Evolutionary conservation across 1,140 invertebrate species (phyloP).

Genomic region (Sarcophaga bullata): DNA sequence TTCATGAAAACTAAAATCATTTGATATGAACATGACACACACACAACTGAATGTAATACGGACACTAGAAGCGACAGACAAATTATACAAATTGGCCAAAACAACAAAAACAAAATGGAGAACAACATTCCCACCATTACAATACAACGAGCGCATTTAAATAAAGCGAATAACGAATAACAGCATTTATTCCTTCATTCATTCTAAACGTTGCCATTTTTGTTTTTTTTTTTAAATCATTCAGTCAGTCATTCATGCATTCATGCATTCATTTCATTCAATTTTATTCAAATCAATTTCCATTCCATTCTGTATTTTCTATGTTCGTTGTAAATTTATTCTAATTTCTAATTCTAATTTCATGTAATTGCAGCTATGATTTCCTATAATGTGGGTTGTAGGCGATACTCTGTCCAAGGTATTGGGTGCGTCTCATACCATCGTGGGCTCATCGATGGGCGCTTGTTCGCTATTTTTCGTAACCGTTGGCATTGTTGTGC

Average conservation of each 20-base stretch:
- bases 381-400: slow-evolving; percentile 88
- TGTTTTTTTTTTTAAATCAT: too few relatives aligned
- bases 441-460: slow-evolving; percentile 68
- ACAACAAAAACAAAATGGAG: background rate
- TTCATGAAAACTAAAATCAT: background rate
- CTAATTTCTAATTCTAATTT: slow-evolving; percentile 1
- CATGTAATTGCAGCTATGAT: slow-evolving; percentile 80
- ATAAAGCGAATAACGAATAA: background rate
- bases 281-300: background rate
- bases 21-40: too few relatives aligned
- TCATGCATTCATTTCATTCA: too few relatives aligned
- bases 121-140: background rate
- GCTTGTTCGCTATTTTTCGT: slow-evolving; percentile 75
- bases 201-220: background rate
- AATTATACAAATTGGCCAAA: background rate
- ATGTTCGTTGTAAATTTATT: background rate
- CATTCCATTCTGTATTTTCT: background rate
- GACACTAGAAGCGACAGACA: background rate
- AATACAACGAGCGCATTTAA: background rate
- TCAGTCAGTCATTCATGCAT: too few relatives aligned
- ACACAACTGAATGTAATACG: too few relatives aligned
- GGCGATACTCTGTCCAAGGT: slow-evolving; percentile 90
- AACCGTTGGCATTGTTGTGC: slow-evolving; percentile 79
- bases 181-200: background rate
- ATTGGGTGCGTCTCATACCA: slow-evolving; percentile 71